Percentiles rank a stretch among this genome's conserved stretches.
Evolutionary conservation across 2,113 vertebrate genomes (phyloP).

Genomic region (Boulengeromyrus knoepffleri): DNA sequence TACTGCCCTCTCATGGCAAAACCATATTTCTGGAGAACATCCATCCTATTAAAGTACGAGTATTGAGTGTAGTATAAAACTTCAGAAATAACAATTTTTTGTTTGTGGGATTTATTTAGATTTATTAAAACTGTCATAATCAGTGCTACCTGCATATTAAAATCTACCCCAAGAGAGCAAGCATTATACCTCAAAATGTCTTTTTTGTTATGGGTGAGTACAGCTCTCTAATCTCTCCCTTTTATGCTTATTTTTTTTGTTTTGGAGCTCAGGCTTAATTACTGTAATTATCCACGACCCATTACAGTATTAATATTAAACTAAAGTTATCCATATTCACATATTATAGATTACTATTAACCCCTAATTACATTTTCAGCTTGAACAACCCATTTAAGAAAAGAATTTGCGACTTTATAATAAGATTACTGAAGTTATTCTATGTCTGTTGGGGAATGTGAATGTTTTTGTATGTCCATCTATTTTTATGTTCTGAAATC

Average conservation of each 20-base stretch:
- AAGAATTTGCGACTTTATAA: not conserved
- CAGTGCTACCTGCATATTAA: not conserved
- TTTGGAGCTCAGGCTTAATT: not conserved
- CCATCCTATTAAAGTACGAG: not conserved
- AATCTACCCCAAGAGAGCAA: not conserved
- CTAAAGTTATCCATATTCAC: conserved; percentile 6
- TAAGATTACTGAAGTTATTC: not conserved
- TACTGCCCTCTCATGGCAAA: conserved; percentile 24
- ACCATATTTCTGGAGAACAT: not conserved
- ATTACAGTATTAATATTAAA: conserved; percentile 13
- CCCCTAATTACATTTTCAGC: not conserved
- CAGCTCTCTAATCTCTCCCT: not conserved
- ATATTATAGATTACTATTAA: conserved; percentile 1
- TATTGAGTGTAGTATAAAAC: not conserved
- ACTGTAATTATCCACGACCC: conserved; percentile 6
- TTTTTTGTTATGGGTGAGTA: conserved; percentile 9
- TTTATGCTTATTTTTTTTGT: not conserved
- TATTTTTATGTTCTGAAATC: not conserved
- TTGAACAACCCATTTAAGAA: not conserved
- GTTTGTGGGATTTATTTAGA: not conserved
- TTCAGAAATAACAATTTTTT: not conserved
- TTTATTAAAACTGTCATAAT: not conserved
- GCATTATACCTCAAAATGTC: not conserved
- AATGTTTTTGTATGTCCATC: not conserved
- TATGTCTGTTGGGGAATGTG: not conserved